phyloP scores from a whole-genome alignment of 2,888 invertebrate genomes.

The Standfussiana lucernea region DNA sequence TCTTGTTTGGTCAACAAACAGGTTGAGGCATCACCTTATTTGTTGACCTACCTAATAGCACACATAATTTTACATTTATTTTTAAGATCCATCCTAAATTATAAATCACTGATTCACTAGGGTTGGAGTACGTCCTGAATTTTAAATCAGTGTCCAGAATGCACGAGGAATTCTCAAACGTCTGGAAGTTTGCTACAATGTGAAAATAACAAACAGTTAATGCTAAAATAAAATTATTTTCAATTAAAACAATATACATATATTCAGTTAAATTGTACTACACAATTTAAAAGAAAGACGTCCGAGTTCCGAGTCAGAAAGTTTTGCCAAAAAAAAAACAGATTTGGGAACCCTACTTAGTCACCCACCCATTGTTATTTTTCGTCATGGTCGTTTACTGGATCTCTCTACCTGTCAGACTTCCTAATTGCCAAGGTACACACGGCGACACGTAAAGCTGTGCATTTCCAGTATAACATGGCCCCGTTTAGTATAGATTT shows the following conservation, averaged over 20 bases:
- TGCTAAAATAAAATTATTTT: neutral
- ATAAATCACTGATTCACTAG: too few species aligned
- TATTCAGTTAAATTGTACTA: neutral
- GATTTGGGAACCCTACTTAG: too few species aligned
- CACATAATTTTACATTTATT: slow-evolving; percentile 11
- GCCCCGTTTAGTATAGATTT: too few species aligned
- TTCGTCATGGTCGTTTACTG: neutral
- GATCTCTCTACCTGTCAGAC: neutral
- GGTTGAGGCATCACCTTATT: neutral
- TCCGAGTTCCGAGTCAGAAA: too few species aligned
- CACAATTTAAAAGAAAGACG: neutral
- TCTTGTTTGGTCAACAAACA: slow-evolving; percentile 27
- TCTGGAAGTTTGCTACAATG: neutral
- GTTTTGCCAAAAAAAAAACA: neutral
- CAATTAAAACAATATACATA: neutral
- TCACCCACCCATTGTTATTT: neutral
- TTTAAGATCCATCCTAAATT: slow-evolving; percentile 4
- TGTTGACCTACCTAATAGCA: slow-evolving; percentile 36
- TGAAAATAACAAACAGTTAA: neutral
- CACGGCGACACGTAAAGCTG: too few species aligned
- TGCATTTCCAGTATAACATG: too few species aligned
- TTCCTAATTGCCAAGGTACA: neutral
- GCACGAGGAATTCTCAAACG: neutral
- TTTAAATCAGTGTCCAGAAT: neutral
- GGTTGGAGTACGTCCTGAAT: neutral